Evolutionary conservation across 2,888 invertebrate genomes (phyloP), one percentile per base, ranked within the genome.

Genomic region (Drosophila mimetica): DNA sequence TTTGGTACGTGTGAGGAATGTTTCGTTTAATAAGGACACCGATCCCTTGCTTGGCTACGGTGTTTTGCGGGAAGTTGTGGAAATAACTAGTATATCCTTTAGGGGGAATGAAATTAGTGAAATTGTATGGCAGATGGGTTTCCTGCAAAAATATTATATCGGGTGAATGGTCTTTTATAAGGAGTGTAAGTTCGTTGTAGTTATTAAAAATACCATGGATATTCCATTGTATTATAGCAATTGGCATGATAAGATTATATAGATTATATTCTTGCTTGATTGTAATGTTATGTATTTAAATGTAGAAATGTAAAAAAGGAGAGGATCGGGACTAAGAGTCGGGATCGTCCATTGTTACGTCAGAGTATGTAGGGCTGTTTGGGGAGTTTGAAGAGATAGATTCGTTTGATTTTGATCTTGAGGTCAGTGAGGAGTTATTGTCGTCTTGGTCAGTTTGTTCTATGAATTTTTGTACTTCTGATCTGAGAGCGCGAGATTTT

Each of bases 121-220:
- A 34, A 34, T 34, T 34, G 6, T 34, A 34, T 34, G 34, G 34
- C 34, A 34, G 34, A 6, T 34, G 34, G 4, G 34, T 22, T 22
- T 22, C 34, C n/a, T 34, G 34, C 34, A 34, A 34, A n/a, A n/a
- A 34, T 34, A 34, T 4, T 6, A 14, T 34, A n/a, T 34, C 34
- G n/a, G 34, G 34, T 34, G 34, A 4, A 34, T n/a, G n/a, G 34
- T 36, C n/a, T 36, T 36, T 36, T 36, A 36, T 36, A 7, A 36
- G 34, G n/a, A 36, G 34, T 14, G 34, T 36, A 5, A 36, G 34
- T 36, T 36, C 34, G n/a, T 36, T 20, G 9, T 20, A 41, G 13
- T 18, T 41, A 16, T 41, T 41, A 20, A 41, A 41, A 41, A 41
- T 41, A 5, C 41, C 41, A 13, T 41, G 18, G 18, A 41, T 41